phyloP scores from a whole-genome alignment of 2,797 vertebrate species.

The Chaenodraco wilsoni region DNA sequence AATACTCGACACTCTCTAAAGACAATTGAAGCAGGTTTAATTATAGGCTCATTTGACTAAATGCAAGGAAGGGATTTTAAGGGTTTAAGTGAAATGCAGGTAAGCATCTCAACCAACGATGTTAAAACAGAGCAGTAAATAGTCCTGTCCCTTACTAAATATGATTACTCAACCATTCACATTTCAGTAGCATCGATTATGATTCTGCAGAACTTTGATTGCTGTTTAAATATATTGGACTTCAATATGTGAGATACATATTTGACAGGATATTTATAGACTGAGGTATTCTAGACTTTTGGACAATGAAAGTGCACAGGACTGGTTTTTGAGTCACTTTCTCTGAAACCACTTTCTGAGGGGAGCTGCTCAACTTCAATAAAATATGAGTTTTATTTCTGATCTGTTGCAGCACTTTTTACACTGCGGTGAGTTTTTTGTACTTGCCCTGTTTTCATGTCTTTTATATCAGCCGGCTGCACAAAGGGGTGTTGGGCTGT shows the following conservation, averaged over 20 bases:
- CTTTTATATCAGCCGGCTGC: conserved; percentile 13
- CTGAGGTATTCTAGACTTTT: not conserved
- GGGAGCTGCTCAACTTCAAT: conserved; percentile 57
- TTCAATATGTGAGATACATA: conserved; percentile 9
- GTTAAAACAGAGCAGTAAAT: conserved; percentile 18
- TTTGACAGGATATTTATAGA: conserved; percentile 15
- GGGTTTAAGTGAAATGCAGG: conserved; percentile 11
- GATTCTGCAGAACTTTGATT: not conserved
- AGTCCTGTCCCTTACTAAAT: not conserved
- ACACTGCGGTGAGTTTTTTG: not conserved
- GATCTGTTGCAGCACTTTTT: conserved; percentile 37
- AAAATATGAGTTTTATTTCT: conserved; percentile 74
- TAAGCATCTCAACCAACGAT: conserved; percentile 28
- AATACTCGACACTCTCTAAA: conserved; percentile 1
- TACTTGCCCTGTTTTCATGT: conserved; percentile 25
- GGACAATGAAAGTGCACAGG: conserved; percentile 19
- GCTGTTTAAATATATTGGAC: conserved; percentile 7
- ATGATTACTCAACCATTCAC: not conserved
- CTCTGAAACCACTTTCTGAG: conserved; percentile 45
- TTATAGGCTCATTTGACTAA: conserved; percentile 20
- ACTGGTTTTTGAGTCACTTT: conserved; percentile 45
- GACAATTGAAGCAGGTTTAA: conserved; percentile 3
- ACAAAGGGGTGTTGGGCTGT: not conserved
- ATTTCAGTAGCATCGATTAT: not conserved
- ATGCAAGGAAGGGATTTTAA: conserved; percentile 20